Evolutionary conservation across 1,140 invertebrate genomes (phyloP).

Genomic region (Meteorus sp.): DNA sequence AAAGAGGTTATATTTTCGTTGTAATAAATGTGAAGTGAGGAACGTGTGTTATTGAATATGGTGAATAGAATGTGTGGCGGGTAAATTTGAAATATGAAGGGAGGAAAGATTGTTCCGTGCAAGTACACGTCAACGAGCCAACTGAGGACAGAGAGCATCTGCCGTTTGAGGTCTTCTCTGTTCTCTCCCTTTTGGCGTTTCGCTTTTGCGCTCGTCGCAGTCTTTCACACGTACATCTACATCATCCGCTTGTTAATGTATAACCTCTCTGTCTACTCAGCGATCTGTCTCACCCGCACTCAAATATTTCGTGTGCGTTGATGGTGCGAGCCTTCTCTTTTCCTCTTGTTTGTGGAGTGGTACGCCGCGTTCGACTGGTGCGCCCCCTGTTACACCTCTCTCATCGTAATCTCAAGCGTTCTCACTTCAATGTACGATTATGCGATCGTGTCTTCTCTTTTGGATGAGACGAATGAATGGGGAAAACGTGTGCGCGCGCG

Average conservation of each 20-base stretch:
- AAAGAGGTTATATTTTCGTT: not conserved
- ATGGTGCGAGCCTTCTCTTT: not conserved
- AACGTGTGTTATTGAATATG: not conserved
- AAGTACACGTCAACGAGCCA: constrained; percentile 35
- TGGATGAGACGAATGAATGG: constrained; percentile 6
- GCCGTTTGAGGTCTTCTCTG: constrained; percentile 34
- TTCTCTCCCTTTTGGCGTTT: constrained; percentile 15
- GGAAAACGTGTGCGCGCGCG: not conserved
- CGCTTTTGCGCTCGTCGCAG: not conserved
- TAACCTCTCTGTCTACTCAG: constrained; percentile 2
- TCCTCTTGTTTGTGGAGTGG: no score
- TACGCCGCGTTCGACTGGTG: constrained; percentile 2
- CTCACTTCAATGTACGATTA: no score
- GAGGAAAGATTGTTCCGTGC: constrained; percentile 20
- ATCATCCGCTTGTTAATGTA: not conserved
- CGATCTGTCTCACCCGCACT: no score
- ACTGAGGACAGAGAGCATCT: constrained; percentile 38
- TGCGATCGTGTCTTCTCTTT: not conserved
- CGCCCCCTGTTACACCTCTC: not conserved
- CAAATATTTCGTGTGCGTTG: no score
- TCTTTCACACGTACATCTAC: not conserved
- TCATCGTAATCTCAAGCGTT: no score
- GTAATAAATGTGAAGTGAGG: not conserved
- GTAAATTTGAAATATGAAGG: constrained; percentile 16
- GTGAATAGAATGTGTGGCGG: constrained; percentile 3